Evolutionary conservation across 2,113 vertebrate genomes (phyloP).

Genomic region (Gymnobelideus leadbeateri): DNA sequence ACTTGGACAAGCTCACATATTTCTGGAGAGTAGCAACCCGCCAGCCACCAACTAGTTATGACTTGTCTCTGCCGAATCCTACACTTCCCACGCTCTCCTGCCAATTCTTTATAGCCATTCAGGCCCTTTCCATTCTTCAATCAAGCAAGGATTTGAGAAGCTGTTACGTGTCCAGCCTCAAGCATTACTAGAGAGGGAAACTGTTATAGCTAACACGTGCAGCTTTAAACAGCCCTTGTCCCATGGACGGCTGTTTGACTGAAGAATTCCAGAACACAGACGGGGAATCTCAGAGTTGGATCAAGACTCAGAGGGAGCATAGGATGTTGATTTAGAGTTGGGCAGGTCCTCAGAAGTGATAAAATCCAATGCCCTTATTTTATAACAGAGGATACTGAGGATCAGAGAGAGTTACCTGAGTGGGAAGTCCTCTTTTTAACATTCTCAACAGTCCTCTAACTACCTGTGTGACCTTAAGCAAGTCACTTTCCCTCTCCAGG

Average conservation of each 20-base stretch:
- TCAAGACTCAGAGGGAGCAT: not conserved
- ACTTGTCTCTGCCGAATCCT: slow-evolving; percentile 2
- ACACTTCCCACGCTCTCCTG: not conserved
- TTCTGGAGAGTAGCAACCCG: slow-evolving; percentile 13
- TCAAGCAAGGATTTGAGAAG: slow-evolving; percentile 16
- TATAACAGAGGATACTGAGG: not conserved
- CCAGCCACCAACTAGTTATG: slow-evolving; percentile 8
- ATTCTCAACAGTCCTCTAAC: not conserved
- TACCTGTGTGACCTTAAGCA: not conserved
- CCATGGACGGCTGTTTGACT: not conserved
- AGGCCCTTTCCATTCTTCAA: not conserved
- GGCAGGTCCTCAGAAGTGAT: not conserved
- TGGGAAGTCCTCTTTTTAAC: not conserved
- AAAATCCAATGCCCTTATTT: not conserved
- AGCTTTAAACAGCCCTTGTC: not conserved
- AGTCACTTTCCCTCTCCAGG: not conserved
- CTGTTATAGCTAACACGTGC: not conserved
- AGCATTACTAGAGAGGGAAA: not conserved
- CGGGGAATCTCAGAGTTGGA: not conserved
- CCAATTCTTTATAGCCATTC: slow-evolving; percentile 14
- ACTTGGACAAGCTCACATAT: not conserved
- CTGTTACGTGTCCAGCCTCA: not conserved
- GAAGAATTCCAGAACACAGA: slow-evolving; percentile 8
- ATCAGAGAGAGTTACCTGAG: not conserved
- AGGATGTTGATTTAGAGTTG: not conserved